Evolutionary conservation across 2,113 vertebrate species (phyloP).

Genomic region (Leptodactylus fuscus): DNA sequence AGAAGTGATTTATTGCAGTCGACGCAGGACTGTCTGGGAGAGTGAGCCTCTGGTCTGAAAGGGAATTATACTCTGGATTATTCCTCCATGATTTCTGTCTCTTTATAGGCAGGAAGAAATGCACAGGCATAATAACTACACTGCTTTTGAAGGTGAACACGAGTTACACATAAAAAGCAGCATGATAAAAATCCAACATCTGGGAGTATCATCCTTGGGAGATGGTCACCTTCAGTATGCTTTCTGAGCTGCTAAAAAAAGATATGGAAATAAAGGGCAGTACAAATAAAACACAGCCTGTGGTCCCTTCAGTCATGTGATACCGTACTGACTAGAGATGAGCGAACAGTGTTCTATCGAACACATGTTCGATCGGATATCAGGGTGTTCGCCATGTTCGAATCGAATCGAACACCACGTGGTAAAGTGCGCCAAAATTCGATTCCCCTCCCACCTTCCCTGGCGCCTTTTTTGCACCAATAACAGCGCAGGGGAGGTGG

Average conservation of each 20-base stretch:
- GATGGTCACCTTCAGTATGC: slow-evolving; percentile 3
- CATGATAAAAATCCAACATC: slow-evolving; percentile 25
- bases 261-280: background rate
- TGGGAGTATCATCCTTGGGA: background rate
- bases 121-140: background rate
- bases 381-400: too few relatives aligned
- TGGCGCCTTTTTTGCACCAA: too few relatives aligned
- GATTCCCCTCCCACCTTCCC: too few relatives aligned
- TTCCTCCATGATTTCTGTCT: background rate
- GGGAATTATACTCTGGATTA: slow-evolving; percentile 17
- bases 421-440: too few relatives aligned
- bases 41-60: background rate
- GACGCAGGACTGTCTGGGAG: slow-evolving; percentile 29
- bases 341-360: too few relatives aligned
- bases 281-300: background rate
- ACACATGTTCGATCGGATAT: too few relatives aligned
- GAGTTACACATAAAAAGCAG: slow-evolving; percentile 15
- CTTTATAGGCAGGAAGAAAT: slow-evolving; percentile 7
- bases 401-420: too few relatives aligned
- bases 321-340: too few relatives aligned
- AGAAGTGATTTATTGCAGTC: slow-evolving; percentile 27
- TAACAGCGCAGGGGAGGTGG: too few relatives aligned
- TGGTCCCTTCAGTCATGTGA: background rate
- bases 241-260: background rate
- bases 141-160: slow-evolving; percentile 8